These are phyloP conservation scores for Montifringilla adamsi DNA, from an alignment of 2,113 vertebrate species.

Conservation along the genomic window DNA sequence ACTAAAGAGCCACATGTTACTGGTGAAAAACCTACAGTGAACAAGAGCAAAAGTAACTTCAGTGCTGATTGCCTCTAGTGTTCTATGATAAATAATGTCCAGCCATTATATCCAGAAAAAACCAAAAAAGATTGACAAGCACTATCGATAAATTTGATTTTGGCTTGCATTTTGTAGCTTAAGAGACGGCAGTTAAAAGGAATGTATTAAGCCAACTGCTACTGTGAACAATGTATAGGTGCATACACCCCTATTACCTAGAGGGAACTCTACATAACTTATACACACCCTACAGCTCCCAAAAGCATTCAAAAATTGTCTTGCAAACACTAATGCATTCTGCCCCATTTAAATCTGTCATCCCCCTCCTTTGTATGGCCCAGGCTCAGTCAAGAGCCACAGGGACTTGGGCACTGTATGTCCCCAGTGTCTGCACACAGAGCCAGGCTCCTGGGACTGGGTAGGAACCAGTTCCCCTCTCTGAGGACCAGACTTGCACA, in stretches of 20 bases:
- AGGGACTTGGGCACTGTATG: accelerated
- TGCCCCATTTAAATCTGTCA: background rate
- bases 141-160: background rate
- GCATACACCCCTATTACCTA: background rate
- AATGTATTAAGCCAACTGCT: background rate
- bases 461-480: accelerated
- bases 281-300: background rate
- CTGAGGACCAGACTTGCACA: background rate
- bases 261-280: background rate
- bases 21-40: background rate
- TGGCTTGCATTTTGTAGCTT: background rate
- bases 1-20: background rate
- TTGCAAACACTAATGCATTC: accelerated
- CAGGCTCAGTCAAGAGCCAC: accelerated
- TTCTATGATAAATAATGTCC: background rate
- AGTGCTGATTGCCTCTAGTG: background rate
- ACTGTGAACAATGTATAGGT: background rate
- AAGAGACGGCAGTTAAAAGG: background rate
- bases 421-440: accelerated
- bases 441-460: background rate
- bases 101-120: background rate
- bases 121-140: background rate
- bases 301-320: background rate
- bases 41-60: background rate
- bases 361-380: background rate